Evolutionary conservation across 2,797 vertebrate species (phyloP).

Genomic region (Lateolabrax maculatus): DNA sequence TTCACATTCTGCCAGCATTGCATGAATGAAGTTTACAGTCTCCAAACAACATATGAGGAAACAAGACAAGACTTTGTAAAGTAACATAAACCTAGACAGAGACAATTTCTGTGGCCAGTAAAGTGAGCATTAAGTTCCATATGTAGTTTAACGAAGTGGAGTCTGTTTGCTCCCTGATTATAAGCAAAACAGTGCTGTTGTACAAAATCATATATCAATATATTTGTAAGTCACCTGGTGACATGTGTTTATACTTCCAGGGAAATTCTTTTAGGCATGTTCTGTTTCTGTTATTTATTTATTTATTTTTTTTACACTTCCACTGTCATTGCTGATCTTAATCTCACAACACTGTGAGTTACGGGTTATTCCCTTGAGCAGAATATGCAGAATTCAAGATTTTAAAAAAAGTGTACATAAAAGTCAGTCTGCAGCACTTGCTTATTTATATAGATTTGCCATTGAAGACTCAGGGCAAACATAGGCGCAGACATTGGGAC

Average conservation of each 20-base stretch:
- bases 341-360: constrained; percentile 1
- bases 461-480: constrained; percentile 13
- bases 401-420: not conserved
- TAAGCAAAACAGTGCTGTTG: not conserved
- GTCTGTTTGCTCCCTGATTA: not conserved
- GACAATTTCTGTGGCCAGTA: not conserved
- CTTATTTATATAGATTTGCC: not conserved
- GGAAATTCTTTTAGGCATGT: not conserved
- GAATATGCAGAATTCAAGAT: not conserved
- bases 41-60: not conserved
- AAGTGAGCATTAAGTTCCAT: not conserved
- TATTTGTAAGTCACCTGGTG: not conserved
- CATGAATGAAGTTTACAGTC: not conserved
- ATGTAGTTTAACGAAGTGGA: not conserved
- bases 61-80: not conserved
- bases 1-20: not conserved
- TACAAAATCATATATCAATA: not conserved
- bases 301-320: not conserved
- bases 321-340: constrained; percentile 6
- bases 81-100: not conserved
- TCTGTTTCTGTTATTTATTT: not conserved
- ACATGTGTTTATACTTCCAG: not conserved
- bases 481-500: constrained; percentile 11
- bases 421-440: not conserved
- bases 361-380: not conserved